A percentile compares a stretch with the other conserved stretches of the same genome.
Conservation (phyloP, 2,113 vertebrate species). For the Eupsittula cactorum region DNA sequence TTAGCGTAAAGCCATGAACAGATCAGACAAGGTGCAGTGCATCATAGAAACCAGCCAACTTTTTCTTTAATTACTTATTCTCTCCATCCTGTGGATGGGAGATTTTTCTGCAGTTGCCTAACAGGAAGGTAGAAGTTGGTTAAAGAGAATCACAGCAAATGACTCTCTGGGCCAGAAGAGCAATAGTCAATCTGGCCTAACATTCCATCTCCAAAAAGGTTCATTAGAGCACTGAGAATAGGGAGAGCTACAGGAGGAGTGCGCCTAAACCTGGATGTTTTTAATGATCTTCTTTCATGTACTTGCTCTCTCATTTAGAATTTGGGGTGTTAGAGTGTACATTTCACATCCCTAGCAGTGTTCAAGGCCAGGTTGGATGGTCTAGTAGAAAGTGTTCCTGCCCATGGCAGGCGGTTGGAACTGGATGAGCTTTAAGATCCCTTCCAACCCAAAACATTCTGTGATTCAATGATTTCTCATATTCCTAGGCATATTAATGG, state of each 20-base stretch:
- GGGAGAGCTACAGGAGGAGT: neutral
- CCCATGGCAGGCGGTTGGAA: neutral
- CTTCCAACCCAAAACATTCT: neutral
- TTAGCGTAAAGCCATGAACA: neutral
- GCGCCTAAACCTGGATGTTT: neutral
- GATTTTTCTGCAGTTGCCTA: neutral
- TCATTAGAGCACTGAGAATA: neutral
- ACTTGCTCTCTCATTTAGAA: neutral
- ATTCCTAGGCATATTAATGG: neutral
- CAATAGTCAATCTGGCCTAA: fast-evolving
- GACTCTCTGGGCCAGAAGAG: neutral
- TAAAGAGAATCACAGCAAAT: neutral
- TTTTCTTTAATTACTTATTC: neutral
- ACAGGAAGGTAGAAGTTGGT: neutral
- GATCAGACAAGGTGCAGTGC: neutral
- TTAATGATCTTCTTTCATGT: fast-evolving
- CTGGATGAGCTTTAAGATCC: neutral
- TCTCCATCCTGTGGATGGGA: neutral
- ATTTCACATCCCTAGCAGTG: neutral
- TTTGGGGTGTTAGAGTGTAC: neutral
- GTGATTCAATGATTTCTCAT: neutral
- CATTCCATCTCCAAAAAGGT: neutral
- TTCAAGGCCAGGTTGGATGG: neutral
- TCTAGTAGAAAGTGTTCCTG: neutral
- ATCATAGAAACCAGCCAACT: neutral